Base-by-base conservation (phyloP, 2,113 vertebrate species). In the Athene noctua region DNA sequence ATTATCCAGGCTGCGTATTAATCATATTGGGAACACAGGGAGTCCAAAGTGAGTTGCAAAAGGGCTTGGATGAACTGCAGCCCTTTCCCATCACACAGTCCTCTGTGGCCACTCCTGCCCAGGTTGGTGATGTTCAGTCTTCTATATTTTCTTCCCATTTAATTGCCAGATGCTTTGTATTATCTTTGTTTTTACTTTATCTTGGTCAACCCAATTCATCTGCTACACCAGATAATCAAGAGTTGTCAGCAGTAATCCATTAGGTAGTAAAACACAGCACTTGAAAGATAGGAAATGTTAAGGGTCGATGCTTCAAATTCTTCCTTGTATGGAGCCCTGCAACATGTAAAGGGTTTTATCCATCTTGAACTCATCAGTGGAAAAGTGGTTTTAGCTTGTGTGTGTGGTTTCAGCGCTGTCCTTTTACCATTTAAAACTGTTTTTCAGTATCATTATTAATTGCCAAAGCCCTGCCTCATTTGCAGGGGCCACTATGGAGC, bases 251-350 rank as follows among this genome's bases (percentile, higher is more conserved):
- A 94, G 55, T 51, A 86, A 94, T 51, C 54, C 55, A 73, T 86
- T 86, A 83, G 72, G 73, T 17, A 88, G 86, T 62, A 95, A 94
- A 94, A 80, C 49, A 92, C 15, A 70, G 25, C 22, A 42, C 67
- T 83, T 70, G 46, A 86, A 94, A 94, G 82, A 70, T 15, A 86
- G 86, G 75, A 78, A 86, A 92, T 83, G 59, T 92, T 86, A 92
- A 72, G 57, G 73, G 66, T 83, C 2, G 1, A 57, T 1, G 20
- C 44, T 91, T 95, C 62, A 65, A 93, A 80, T 94, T 93, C 59
- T 92, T 90, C 72, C 49, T 90, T 82, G 7, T 73, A 85, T 77
- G 74, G 58, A 93, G 34, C n/a, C 22, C 63, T 78, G 72, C 11
- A 81, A 88, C 22, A 44, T 46, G 22, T n/a, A 62, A 72, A 88